A percentile compares a stretch with the other conserved stretches of the same genome.
Evolutionary conservation across 2,888 invertebrate genomes (phyloP).

Genomic region (Parapristionchus giblindavisi): DNA sequence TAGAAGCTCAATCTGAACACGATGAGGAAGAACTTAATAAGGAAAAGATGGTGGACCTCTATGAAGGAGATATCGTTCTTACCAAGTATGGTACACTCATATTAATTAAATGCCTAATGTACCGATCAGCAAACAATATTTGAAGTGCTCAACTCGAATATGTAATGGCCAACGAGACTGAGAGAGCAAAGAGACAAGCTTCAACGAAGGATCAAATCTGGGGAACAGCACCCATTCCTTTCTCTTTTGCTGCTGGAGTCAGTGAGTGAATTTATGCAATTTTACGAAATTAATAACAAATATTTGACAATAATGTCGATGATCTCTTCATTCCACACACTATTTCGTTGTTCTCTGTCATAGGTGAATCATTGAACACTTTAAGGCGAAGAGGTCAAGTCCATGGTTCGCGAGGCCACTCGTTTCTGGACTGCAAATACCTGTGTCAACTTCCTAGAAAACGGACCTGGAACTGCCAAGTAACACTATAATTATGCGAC

Average conservation of each 20-base stretch:
- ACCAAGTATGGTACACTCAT: background rate
- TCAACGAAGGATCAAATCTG: conserved; percentile 16
- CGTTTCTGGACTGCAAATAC: conserved; percentile 31
- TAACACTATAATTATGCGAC: background rate
- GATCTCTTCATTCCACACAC: too few relatives aligned
- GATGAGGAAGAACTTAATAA: background rate
- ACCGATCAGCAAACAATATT: background rate
- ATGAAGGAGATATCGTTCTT: conserved; percentile 32
- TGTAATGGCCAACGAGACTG: conserved; percentile 29
- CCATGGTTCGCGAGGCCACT: conserved; percentile 21
- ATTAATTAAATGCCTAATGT: background rate
- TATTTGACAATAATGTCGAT: background rate
- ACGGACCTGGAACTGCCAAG: conserved; percentile 9
- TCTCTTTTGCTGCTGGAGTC: conserved; percentile 31
- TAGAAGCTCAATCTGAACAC: conserved; percentile 11
- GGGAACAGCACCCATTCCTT: conserved; percentile 35
- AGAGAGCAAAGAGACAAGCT: conserved; percentile 29
- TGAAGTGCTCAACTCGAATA: conserved; percentile 24
- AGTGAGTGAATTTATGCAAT: background rate
- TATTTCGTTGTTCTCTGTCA: background rate
- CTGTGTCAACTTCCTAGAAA: conserved; percentile 29
- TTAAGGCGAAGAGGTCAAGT: conserved; percentile 22
- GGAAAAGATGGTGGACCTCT: conserved; percentile 9
- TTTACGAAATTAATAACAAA: background rate
- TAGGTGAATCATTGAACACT: background rate